These are phyloP conservation scores for Pyxicephalus adspersus DNA, from an alignment of 2,113 vertebrate species.

Conservation along the genomic window DNA sequence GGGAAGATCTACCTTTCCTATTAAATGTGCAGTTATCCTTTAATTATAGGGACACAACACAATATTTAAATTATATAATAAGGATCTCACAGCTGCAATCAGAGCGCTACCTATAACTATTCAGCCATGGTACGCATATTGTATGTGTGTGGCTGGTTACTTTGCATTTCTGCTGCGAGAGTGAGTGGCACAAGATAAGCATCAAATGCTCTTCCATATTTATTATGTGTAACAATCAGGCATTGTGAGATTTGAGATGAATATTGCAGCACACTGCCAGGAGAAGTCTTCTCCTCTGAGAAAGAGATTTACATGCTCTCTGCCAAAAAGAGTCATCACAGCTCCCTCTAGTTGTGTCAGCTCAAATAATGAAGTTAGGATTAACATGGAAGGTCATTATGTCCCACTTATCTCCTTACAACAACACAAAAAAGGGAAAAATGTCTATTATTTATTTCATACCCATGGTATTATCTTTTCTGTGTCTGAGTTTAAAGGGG, in stretches of 20 bases:
- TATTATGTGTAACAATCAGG: constrained; percentile 94
- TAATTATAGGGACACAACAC: too few species aligned
- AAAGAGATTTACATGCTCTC: constrained; percentile 95
- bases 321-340: constrained; percentile 83
- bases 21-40: too few species aligned
- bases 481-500: too few species aligned
- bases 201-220: constrained; percentile 88
- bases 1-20: too few species aligned
- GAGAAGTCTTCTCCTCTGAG: constrained; percentile 98
- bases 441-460: too few species aligned
- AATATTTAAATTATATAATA: too few species aligned
- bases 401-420: constrained; percentile 82
- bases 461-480: too few species aligned
- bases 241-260: constrained; percentile 97
- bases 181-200: constrained; percentile 79
- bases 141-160: too few species aligned
- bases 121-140: too few species aligned
- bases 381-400: constrained; percentile 96
- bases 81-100: too few species aligned
- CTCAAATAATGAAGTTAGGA: constrained; percentile 98
- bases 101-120: too few species aligned
- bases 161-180: constrained; percentile 58
- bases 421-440: constrained; percentile 65
- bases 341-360: constrained; percentile 84
- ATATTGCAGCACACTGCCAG: constrained; percentile 83